Conservation (phyloP, 2,113 vertebrate species). For the Muscicapa adusta region DNA sequence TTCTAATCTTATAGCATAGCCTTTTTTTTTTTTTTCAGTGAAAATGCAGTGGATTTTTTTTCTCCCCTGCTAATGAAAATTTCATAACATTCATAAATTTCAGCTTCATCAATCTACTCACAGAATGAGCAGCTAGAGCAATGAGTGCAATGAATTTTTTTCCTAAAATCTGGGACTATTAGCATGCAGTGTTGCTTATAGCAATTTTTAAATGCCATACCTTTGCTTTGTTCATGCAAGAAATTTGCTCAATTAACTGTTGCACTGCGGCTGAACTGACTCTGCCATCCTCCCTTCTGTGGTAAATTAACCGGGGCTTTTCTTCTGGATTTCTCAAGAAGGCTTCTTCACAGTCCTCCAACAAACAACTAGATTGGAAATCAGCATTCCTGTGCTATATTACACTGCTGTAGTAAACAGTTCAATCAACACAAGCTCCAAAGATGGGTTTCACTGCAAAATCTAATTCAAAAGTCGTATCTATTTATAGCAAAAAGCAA, state of each 20-base stretch:
- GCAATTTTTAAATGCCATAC: constrained; percentile 58
- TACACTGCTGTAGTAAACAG: constrained; percentile 42
- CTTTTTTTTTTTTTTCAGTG: not conserved
- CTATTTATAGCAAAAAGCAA: not conserved
- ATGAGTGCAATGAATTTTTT: not conserved
- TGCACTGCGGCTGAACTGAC: constrained; percentile 74
- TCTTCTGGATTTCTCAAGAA: constrained; percentile 91
- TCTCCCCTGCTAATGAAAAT: not conserved
- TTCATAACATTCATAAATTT: not conserved
- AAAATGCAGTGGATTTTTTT: not conserved
- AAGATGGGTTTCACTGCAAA: not conserved
- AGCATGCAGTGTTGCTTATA: not conserved
- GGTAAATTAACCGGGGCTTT: constrained; percentile 87
- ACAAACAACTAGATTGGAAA: constrained; percentile 77
- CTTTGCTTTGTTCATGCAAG: constrained; percentile 83
- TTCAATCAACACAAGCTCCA: constrained; percentile 25
- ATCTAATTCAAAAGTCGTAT: constrained; percentile 26
- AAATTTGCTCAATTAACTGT: constrained; percentile 84
- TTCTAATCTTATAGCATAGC: not conserved
- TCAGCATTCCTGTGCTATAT: constrained; percentile 60
- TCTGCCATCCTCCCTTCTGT: constrained; percentile 72
- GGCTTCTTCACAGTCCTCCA: constrained; percentile 91
- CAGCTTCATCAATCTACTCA: not conserved
- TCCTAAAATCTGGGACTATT: not conserved
- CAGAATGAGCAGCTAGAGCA: not conserved